A percentile compares a stretch with the other conserved stretches of the same genome.
Conservation (phyloP, 2,113 vertebrate genomes). For the Ameiurus melas region DNA sequence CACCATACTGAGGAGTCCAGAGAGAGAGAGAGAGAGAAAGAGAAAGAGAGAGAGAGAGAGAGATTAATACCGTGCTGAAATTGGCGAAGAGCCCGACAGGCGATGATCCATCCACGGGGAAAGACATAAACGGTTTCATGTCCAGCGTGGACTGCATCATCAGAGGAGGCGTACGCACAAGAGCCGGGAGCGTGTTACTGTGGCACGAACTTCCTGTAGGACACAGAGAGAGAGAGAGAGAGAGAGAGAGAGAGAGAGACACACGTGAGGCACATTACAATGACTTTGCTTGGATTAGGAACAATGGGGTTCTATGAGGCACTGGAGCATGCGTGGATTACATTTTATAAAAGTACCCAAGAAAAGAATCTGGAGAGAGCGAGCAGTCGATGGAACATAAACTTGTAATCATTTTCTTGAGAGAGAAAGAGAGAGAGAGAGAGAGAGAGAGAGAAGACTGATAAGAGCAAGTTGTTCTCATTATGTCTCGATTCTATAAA, state of each 20-base stretch:
- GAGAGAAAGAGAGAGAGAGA: no score
- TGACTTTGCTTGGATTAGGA: background rate
- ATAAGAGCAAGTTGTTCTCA: background rate
- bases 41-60: background rate
- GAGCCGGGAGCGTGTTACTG: constrained; percentile 79
- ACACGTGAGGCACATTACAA: background rate
- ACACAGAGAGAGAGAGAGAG: background rate
- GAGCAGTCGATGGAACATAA: constrained; percentile 25
- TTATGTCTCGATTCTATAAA: background rate
- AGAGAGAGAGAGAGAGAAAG: background rate
- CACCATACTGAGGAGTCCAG: background rate
- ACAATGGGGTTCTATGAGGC: background rate
- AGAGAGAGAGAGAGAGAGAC: no score
- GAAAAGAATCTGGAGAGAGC: constrained; percentile 4
- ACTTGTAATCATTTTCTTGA: constrained; percentile 32
- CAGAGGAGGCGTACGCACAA: constrained; percentile 82
- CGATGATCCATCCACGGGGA: constrained; percentile 85
- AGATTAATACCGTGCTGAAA: constrained; percentile 84
- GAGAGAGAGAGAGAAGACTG: no score
- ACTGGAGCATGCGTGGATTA: background rate
- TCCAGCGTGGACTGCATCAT: constrained; percentile 90
- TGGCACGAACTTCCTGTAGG: constrained; percentile 79
- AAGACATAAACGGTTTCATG: constrained; percentile 89
- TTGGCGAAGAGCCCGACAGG: constrained; percentile 94
- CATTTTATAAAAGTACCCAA: background rate